Conservation (phyloP, 2,113 vertebrate species). For the Thalassarche chlororhynchos region DNA sequence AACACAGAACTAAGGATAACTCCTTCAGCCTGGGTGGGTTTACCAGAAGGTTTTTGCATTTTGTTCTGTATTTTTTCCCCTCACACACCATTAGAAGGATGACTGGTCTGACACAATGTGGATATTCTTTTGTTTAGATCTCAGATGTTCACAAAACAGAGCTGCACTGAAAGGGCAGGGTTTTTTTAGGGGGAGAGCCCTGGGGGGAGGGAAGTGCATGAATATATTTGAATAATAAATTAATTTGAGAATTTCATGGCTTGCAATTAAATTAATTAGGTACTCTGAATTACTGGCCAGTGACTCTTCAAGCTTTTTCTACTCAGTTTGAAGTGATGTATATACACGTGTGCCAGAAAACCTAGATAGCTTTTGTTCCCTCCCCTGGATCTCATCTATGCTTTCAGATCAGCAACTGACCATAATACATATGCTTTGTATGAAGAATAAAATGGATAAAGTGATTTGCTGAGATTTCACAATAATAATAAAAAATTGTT, state of each 20-base stretch:
- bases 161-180: not conserved
- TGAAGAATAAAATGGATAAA: not conserved
- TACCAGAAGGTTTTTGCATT: not conserved
- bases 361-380: not conserved
- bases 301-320: constrained; percentile 6
- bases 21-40: not conserved
- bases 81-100: not conserved
- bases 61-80: not conserved
- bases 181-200: not conserved
- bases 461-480: not conserved
- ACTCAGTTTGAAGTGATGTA: not conserved
- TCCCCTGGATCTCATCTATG: not conserved
- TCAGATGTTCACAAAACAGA: constrained; percentile 6
- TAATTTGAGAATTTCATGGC: constrained; percentile 33
- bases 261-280: constrained; percentile 51
- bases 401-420: not conserved
- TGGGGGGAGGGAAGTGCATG: not conserved
- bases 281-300: constrained; percentile 13
- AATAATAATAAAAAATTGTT: not conserved
- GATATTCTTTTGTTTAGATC: not conserved
- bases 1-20: not conserved
- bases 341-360: not conserved
- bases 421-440: not conserved
- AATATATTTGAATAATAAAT: constrained; percentile 65
- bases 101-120: not conserved